phyloP scores from a whole-genome alignment of 2,888 invertebrate genomes.

The Phalera bucephala region DNA sequence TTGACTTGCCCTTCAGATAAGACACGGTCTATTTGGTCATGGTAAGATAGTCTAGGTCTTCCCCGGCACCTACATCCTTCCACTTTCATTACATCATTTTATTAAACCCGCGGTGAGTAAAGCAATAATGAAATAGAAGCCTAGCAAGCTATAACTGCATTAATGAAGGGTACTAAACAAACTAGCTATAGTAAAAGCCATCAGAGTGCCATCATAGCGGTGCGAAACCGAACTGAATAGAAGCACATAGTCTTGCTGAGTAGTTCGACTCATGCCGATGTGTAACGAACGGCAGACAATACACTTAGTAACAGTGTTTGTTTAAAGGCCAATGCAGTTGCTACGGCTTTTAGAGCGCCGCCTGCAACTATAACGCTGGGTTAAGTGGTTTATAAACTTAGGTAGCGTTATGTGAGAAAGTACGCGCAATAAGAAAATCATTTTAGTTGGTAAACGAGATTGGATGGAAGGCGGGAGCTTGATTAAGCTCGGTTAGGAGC shows the following conservation, averaged over 20 bases:
- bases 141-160: conserved; percentile 53
- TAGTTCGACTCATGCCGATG: conserved; percentile 62
- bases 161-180: conserved; percentile 65
- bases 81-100: too few species aligned
- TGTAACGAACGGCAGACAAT: conserved; percentile 56
- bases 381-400: conserved; percentile 62
- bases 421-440: conserved; percentile 64
- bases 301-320: conserved; percentile 61
- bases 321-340: conserved; percentile 66
- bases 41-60: too few species aligned
- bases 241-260: conserved; percentile 55
- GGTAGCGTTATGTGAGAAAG: conserved; percentile 52
- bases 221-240: conserved; percentile 60
- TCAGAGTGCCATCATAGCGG: conserved; percentile 54
- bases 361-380: conserved; percentile 51
- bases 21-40: too few species aligned
- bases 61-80: too few species aligned
- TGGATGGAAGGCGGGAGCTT: conserved; percentile 64
- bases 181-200: too few species aligned
- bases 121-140: conserved; percentile 33
- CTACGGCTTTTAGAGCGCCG: conserved; percentile 56
- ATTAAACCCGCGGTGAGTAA: conserved; percentile 11
- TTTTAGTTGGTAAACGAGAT: conserved; percentile 72
- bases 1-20: too few species aligned
- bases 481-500: conserved; percentile 59